Conservation (phyloP, 2,797 vertebrate species). For the Linurgus olivaceus region DNA sequence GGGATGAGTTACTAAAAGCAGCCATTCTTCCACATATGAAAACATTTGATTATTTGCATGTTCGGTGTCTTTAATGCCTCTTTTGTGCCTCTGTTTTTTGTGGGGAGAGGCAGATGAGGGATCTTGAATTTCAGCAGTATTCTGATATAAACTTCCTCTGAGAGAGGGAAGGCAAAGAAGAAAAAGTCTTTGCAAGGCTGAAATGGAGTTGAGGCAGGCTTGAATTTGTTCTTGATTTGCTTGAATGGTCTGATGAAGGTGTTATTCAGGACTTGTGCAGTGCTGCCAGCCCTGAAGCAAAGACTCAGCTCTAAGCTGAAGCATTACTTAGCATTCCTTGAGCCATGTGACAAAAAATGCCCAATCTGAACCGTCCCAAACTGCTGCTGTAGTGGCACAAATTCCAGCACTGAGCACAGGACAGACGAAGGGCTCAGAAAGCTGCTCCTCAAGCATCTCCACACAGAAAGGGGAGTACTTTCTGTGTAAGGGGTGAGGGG, state of each 20-base stretch:
- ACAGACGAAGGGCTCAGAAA: not conserved
- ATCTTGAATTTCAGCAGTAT: slow-evolving; percentile 48
- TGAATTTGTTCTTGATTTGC: not conserved
- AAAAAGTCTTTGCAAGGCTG: slow-evolving; percentile 28
- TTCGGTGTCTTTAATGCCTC: slow-evolving; percentile 38
- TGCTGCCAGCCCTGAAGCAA: not conserved
- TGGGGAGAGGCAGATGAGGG: not conserved
- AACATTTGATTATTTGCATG: slow-evolving; percentile 55
- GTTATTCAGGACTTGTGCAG: slow-evolving; percentile 19
- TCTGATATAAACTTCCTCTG: slow-evolving; percentile 46
- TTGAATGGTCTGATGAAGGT: slow-evolving; percentile 4
- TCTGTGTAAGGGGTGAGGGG: not conserved
- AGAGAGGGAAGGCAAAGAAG: not conserved
- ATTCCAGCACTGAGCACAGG: not conserved
- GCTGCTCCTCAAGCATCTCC: not conserved
- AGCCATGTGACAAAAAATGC: not conserved
- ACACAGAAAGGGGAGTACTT: not conserved
- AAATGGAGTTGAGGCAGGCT: not conserved
- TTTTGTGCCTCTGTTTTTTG: slow-evolving; percentile 52
- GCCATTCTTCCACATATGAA: slow-evolving; percentile 56
- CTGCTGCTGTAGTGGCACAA: not conserved
- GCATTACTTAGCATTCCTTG: not conserved
- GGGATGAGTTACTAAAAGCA: slow-evolving; percentile 69
- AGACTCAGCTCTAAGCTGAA: not conserved
- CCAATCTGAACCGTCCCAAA: not conserved